phyloP scores from a whole-genome alignment of 2,888 invertebrate species.

The Meliscaeva auricollis region DNA sequence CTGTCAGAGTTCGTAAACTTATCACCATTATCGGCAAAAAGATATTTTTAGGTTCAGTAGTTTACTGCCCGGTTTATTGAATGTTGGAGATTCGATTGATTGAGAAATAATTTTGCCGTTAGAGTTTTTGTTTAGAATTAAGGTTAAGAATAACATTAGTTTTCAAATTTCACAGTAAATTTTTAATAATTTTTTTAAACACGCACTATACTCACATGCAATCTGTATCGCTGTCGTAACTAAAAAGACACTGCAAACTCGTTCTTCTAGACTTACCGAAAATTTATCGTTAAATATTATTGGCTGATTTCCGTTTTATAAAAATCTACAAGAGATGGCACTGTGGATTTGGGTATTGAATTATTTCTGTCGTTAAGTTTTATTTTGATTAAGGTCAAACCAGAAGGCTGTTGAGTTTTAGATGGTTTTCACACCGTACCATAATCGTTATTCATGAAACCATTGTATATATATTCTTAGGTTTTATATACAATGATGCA shows the following conservation, averaged over 20 bases:
- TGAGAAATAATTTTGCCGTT: neutral
- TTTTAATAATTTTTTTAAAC: conserved; percentile 50
- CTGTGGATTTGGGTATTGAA: neutral
- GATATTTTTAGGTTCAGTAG: conserved; percentile 8
- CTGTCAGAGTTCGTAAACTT: conserved; percentile 66
- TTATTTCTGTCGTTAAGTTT: neutral
- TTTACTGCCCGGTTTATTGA: conserved; percentile 20
- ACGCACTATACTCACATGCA: conserved; percentile 91
- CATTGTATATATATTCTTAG: too few relatives aligned
- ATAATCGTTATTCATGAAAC: too few relatives aligned
- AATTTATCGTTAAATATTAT: conserved; percentile 70
- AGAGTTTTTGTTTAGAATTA: conserved; percentile 23
- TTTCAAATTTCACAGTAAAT: conserved; percentile 51
- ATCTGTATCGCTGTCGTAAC: conserved; percentile 94
- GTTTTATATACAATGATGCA: too few relatives aligned
- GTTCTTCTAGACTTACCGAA: conserved; percentile 77
- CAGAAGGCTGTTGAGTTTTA: too few relatives aligned
- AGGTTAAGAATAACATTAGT: conserved; percentile 44
- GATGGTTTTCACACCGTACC: too few relatives aligned
- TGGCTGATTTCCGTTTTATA: conserved; percentile 62
- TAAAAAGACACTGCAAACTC: conserved; percentile 85
- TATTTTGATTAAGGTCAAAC: neutral
- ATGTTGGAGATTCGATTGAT: neutral
- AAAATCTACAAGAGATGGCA: conserved; percentile 46
- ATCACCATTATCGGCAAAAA: conserved; percentile 63